phyloP scores from a whole-genome alignment of 2,797 vertebrate genomes.

The Hydrophis major region DNA sequence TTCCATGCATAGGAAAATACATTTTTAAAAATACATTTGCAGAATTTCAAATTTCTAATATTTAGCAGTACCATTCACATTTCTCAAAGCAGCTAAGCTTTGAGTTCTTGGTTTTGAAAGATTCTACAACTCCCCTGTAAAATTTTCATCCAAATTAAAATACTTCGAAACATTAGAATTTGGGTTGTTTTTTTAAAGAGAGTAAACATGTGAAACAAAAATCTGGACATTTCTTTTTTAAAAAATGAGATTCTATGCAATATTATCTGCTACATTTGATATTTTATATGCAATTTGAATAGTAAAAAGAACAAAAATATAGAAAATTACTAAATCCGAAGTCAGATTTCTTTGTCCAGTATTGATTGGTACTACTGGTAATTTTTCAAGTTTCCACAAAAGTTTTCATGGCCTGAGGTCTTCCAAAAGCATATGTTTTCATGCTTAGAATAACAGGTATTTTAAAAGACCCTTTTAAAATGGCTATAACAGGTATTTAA shows the following conservation, averaged over 20 bases:
- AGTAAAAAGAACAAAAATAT: neutral
- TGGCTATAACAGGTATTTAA: neutral
- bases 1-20: slow-evolving; percentile 64
- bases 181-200: neutral
- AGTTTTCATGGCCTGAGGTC: fast-evolving
- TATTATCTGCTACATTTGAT: neutral
- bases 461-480: neutral
- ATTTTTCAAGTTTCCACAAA: neutral
- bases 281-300: neutral
- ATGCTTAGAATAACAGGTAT: slow-evolving; percentile 12
- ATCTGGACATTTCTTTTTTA: neutral
- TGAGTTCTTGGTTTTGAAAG: slow-evolving; percentile 74
- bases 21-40: slow-evolving; percentile 73
- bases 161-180: slow-evolving; percentile 62
- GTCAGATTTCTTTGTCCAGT: neutral
- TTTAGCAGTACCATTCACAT: slow-evolving; percentile 73
- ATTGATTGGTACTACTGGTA: neutral
- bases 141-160: slow-evolving; percentile 71
- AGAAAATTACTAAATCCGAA: neutral
- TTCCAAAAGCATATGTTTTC: slow-evolving; percentile 9
- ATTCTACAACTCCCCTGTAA: slow-evolving; percentile 73
- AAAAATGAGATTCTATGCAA: neutral
- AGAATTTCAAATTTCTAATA: slow-evolving; percentile 70
- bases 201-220: neutral
- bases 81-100: slow-evolving; percentile 67